Base-by-base conservation (phyloP, 2,888 invertebrate genomes). In the Caenorhabditis wallacei region DNA sequence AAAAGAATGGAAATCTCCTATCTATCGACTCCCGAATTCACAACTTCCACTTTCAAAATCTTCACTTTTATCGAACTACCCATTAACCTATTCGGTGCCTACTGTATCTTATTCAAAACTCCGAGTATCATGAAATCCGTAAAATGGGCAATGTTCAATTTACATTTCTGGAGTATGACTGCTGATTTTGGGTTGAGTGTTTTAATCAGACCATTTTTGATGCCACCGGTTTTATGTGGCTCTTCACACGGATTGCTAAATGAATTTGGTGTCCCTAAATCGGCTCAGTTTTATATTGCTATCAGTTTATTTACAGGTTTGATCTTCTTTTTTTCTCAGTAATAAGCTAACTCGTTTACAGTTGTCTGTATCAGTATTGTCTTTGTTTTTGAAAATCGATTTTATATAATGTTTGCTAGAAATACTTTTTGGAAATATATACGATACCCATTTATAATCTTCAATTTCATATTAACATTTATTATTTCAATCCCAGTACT, bases 91-190 rank as follows among this genome's bases (percentile, higher is more conserved):
- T 37, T 71, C 22, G 79, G 46, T 0, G 16, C 46, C 46, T 79
- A 64, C 22, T 70, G 70, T 57, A 64, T 79, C 4, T 10, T 79
- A 2, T 71, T 71, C 22, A 20, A 57, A 40, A 79, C 79, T 16
- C 79, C 70, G 0, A 4, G 2, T 1, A 18, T 4, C 0, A 70
- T 79, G 79, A 63, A 51, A 18, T 64, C 63, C 1, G 71, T 79
- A 16, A 79, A 79, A 51, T 57, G 35, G 56, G n/a, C 11, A 3
- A 37, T 79, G 64, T 54, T 79, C 2, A 48, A 48, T 3, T 64
- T 79, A 13, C 54, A 56, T 13, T 20, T 70, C n/a, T 79, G 64
- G 70, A 79, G 56, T 37, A 40, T 56, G 24, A 7, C 57, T 0
- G 4, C 54, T 8, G 79, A 79, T 51, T n/a, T 63, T 2, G 1